Base-by-base conservation (phyloP, 2,797 vertebrate genomes). In the Chrysocyon brachyurus region DNA sequence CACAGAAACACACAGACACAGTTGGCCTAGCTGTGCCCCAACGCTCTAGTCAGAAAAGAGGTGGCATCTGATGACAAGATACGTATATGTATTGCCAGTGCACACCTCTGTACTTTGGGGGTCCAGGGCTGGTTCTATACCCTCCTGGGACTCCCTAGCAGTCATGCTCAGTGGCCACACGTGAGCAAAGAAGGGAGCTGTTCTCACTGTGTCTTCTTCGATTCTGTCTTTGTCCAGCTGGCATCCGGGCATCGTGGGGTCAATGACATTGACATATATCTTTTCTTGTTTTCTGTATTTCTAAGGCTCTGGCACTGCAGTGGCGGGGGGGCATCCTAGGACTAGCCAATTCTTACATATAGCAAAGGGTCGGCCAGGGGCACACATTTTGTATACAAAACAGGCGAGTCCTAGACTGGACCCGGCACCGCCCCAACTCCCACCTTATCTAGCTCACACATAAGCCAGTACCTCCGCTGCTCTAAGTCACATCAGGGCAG, bases 81-180 rank as follows among this genome's bases (percentile, higher is more conserved):
- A 52, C 1, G 16, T 17, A 5, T 19, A 33, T 12, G 11, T 22
- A 19, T 31, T 6, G 19, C 64, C 28, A 31, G 17, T 6, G 12
- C 52, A 19, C 9, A 68, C 21, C 31, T 49, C 54, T 10, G 46
- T 33, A 36, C 24, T 16, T 7, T 0, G 7, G 31, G 64, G 36
- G 5, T 4, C 16, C 36, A 12, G 6, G 31, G 56, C 56, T 52
- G 56, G 77, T 5, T 19, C 21, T 17, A 22, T 3, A 16, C 0
- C 68, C 26, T 6, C 40, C 61, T 22, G 6, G 46, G 46, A 73
- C 56, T 19, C 36, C 36, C 72, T 22, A 24, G 33, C 21, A 52
- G 36, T 36, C 56, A 40, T 1, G 0, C 28, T 31, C 0, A 0
- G 17, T 31, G 24, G 3, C 16, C 70, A 24, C 6, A 1, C 0